Evolutionary conservation across 2,888 invertebrate species (phyloP).

Genomic region (Steromphala cineraria): DNA sequence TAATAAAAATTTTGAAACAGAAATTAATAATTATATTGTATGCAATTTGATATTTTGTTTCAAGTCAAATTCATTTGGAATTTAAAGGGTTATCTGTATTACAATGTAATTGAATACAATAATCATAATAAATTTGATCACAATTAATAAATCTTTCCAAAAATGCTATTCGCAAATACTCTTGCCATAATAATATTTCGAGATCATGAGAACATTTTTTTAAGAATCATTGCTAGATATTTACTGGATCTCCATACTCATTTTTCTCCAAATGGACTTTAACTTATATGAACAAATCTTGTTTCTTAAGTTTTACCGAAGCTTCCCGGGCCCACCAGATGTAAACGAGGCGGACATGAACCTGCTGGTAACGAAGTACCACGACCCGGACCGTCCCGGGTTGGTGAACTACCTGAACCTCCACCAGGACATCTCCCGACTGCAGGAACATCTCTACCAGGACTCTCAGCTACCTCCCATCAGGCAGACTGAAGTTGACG

Average conservation of each 20-base stretch:
- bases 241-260: not conserved
- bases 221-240: not conserved
- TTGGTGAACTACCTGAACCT: constrained; percentile 74
- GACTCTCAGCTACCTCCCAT: not conserved
- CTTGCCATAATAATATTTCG: not conserved
- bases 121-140: too few species aligned
- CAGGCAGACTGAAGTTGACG: not conserved
- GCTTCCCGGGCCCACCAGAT: constrained; percentile 73
- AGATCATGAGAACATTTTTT: not conserved
- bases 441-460: not conserved
- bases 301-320: constrained; percentile 71
- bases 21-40: not conserved
- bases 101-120: too few species aligned
- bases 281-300: not conserved
- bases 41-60: too few species aligned
- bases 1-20: not conserved
- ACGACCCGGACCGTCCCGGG: constrained; percentile 69
- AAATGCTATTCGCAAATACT: too few species aligned
- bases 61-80: too few species aligned
- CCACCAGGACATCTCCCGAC: constrained; percentile 68
- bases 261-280: not conserved
- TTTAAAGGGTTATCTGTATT: too few species aligned
- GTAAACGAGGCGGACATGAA: constrained; percentile 71
- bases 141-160: too few species aligned
- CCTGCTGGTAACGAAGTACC: constrained; percentile 71